Evolutionary conservation across 2,888 invertebrate genomes (phyloP).

Genomic region (Mechanitis messenoides): DNA sequence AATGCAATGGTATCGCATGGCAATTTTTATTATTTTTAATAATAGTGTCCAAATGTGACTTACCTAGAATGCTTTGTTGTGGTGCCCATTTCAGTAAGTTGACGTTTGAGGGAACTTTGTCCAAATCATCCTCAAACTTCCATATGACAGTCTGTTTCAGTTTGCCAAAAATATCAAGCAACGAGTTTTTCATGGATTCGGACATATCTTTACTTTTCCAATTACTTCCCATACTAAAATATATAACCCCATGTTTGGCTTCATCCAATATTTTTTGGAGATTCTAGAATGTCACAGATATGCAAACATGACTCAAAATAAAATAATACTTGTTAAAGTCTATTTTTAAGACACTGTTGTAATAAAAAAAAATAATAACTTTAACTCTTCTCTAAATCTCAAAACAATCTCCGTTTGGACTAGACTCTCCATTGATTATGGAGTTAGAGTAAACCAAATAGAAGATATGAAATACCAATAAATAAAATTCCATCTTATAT

Average conservation of each 20-base stretch:
- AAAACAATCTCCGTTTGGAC: no score
- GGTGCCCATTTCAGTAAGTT: slow-evolving; percentile 54
- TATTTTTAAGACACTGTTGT: not conserved
- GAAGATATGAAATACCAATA: no score
- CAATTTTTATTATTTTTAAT: no score
- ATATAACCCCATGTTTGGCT: slow-evolving; percentile 21
- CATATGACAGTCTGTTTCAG: slow-evolving; percentile 53
- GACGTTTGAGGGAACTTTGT: slow-evolving; percentile 46
- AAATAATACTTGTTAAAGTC: not conserved
- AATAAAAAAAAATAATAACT: not conserved
- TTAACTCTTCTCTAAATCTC: no score
- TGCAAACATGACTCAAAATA: not conserved
- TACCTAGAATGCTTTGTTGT: slow-evolving; percentile 33
- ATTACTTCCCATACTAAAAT: slow-evolving; percentile 22
- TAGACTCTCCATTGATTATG: no score
- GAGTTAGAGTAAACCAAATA: no score
- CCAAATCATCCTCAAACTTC: slow-evolving; percentile 49
- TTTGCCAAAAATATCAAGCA: slow-evolving; percentile 43
- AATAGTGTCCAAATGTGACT: not conserved
- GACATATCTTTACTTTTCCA: slow-evolving; percentile 36
- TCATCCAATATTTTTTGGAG: slow-evolving; percentile 49
- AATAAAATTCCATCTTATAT: no score
- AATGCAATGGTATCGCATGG: no score
- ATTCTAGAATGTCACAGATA: slow-evolving; percentile 37
- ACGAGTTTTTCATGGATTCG: slow-evolving; percentile 32